Conservation (phyloP, 2,113 vertebrate species). For the Trichechus manatus region DNA sequence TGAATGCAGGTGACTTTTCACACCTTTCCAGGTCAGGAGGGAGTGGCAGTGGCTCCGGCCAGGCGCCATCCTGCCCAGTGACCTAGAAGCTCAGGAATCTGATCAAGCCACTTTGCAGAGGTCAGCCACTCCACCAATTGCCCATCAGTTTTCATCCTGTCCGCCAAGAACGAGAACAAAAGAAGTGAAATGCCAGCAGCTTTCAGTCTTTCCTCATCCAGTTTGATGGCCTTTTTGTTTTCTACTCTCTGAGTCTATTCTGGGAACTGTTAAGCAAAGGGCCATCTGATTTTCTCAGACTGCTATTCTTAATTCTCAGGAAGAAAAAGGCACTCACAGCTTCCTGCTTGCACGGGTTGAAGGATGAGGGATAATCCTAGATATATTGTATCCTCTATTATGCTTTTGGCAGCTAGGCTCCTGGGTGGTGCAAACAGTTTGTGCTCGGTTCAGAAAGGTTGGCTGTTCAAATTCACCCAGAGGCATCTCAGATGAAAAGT, state of each 20-base stretch:
- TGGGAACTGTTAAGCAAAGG: slow-evolving; percentile 12
- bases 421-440: not conserved
- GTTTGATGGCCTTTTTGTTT: slow-evolving; percentile 13
- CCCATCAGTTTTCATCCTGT: slow-evolving; percentile 59
- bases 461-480: not conserved
- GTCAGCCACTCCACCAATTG: slow-evolving; percentile 22
- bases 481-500: not conserved
- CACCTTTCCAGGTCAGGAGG: slow-evolving; percentile 58
- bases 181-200: slow-evolving; percentile 68
- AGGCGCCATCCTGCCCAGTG: slow-evolving; percentile 41
- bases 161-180: slow-evolving; percentile 65
- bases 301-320: not conserved
- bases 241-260: slow-evolving; percentile 38
- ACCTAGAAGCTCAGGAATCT: slow-evolving; percentile 73
- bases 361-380: not conserved
- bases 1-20: not conserved
- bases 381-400: not conserved
- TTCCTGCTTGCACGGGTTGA: not conserved
- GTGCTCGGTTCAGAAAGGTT: not conserved
- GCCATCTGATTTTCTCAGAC: slow-evolving; percentile 2
- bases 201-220: not conserved
- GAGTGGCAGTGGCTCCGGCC: slow-evolving; percentile 41
- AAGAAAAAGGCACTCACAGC: not conserved
- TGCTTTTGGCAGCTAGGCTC: not conserved
- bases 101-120: slow-evolving; percentile 69